A percentile compares a stretch with the other conserved stretches of the same genome.
phyloP scores from a whole-genome alignment of 2,888 invertebrate species.

The Crematogaster levior region DNA sequence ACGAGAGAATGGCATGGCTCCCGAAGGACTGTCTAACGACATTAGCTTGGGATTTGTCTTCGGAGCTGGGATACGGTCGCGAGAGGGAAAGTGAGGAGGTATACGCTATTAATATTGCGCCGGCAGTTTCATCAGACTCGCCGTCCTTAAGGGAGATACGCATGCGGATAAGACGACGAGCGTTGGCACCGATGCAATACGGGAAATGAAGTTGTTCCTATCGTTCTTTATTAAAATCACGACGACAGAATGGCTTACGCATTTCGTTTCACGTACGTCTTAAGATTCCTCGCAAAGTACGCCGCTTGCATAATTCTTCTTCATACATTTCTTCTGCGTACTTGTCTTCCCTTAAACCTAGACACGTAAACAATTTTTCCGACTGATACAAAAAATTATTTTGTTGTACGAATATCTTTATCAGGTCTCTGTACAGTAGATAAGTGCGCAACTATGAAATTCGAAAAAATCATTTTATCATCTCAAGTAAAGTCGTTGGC shows the following conservation, averaged over 20 bases:
- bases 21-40: slow-evolving; percentile 75
- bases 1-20: slow-evolving; percentile 62
- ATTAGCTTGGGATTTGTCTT: slow-evolving; percentile 78
- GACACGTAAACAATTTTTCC: neutral
- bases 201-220: slow-evolving; percentile 27
- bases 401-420: neutral
- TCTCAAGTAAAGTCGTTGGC: neutral
- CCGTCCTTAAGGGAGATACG: slow-evolving; percentile 72
- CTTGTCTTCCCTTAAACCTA: neutral
- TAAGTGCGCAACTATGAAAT: neutral
- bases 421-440: neutral
- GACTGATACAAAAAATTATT: neutral
- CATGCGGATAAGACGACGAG: slow-evolving; percentile 63
- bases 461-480: neutral
- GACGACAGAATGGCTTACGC: neutral
- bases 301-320: neutral
- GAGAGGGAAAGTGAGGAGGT: slow-evolving; percentile 39
- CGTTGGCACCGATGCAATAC: slow-evolving; percentile 44
- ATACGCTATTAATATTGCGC: slow-evolving; percentile 75
- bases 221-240: slow-evolving; percentile 27
- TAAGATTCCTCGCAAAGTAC: slow-evolving; percentile 10
- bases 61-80: slow-evolving; percentile 55
- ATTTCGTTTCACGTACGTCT: neutral
- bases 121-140: slow-evolving; percentile 67
- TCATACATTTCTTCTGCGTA: neutral